Conservation (phyloP, 2,797 vertebrate genomes). For the Adrianichthys oophorus region DNA sequence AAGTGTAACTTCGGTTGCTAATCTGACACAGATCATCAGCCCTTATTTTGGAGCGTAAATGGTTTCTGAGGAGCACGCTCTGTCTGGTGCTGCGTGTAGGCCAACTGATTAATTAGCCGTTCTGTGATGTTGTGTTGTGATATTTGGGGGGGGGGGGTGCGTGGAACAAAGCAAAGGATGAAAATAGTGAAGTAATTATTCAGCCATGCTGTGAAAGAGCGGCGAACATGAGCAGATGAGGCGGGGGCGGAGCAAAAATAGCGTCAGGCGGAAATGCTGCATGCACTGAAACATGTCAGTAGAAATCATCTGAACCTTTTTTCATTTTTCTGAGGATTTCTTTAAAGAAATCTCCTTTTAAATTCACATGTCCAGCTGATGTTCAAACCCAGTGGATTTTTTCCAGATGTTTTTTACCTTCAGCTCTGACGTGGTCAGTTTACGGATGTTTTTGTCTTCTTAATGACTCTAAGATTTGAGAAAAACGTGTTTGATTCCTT, state of each 20-base stretch:
- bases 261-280: conserved; percentile 25
- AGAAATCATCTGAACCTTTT: neutral
- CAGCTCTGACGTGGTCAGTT: too few relatives aligned
- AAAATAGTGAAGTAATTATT: conserved; percentile 80
- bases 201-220: conserved; percentile 60
- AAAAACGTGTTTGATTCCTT: too few relatives aligned
- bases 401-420: too few relatives aligned
- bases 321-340: too few relatives aligned
- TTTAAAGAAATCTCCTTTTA: too few relatives aligned
- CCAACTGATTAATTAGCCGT: conserved; percentile 81
- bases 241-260: conserved; percentile 30
- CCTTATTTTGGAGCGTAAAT: conserved; percentile 22
- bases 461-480: too few relatives aligned
- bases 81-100: conserved; percentile 67
- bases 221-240: conserved; percentile 45
- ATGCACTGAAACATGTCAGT: neutral
- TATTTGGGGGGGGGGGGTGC: conserved; percentile 49
- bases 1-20: conserved; percentile 56
- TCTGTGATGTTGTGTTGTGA: conserved; percentile 68
- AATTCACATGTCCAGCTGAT: too few relatives aligned
- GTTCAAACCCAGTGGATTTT: too few relatives aligned
- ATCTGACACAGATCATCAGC: conserved; percentile 65
- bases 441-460: too few relatives aligned
- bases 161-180: conserved; percentile 36
- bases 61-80: conserved; percentile 42